Base-by-base conservation (phyloP, 2,888 invertebrate genomes). In the Apamea sordens region DNA sequence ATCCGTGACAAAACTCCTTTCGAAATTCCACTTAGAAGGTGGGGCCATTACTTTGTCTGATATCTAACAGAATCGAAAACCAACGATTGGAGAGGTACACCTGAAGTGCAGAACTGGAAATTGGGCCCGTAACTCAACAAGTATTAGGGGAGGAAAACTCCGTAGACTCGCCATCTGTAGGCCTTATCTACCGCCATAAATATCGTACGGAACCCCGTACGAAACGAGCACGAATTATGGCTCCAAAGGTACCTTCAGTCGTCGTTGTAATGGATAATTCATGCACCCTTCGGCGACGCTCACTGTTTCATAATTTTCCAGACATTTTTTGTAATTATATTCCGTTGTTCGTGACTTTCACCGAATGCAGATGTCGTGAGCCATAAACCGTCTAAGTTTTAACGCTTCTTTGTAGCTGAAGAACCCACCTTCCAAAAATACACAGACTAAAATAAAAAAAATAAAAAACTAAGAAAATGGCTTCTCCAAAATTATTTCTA, bases 91-190 rank as follows among this genome's bases (percentile, higher is more conserved):
- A 86, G 80, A 84, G 89, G 89, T 89, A 90, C 94, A 96, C 96
- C 96, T 95, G 95, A 95, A 96, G 95, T 95, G 94, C 92, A 93
- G 93, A 93, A 91, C 94, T 95, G 95, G 94, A 96, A 96, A 97
- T 97, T 97, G 96, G 95, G 95, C 95, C 94, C 94, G 96, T 97
- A 96, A 96, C 94, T 97, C 96, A 96, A 96, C 96, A 95, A 96
- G 96, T 96, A 96, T 96, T 95, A 96, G 94, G 96, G 96, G 95
- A 94, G 93, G 96, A 96, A 96, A 97, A 96, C 94, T 96, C 94
- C 92, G 92, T 90, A 90, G 92, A 92, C 91, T 91, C 93, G 94
- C 96, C 96, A 96, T 97, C 96, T 96, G 96, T 94, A 96, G 94
- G 95, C 95, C 95, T 96, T 96, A 96, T 97, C 96, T 96, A 90